Evolutionary conservation across 2,888 invertebrate genomes (phyloP).

Genomic region (Pyrrhosoma nymphula): DNA sequence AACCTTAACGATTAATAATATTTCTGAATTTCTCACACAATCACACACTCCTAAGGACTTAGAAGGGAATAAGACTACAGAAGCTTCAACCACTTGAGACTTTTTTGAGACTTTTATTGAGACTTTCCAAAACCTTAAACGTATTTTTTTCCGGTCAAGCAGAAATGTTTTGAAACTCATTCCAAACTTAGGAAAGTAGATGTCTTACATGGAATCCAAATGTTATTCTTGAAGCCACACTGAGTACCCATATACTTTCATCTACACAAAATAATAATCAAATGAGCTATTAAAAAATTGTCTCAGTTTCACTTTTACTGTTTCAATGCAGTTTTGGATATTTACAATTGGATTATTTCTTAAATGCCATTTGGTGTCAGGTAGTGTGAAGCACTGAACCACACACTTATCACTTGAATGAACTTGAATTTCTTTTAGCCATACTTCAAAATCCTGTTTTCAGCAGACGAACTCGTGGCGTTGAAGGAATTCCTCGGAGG

Average conservation of each 20-base stretch:
- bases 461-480: constrained; percentile 71
- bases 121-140: constrained; percentile 45
- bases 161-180: constrained; percentile 38
- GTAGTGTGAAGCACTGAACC: constrained; percentile 68
- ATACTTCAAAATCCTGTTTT: constrained; percentile 71
- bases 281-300: constrained; percentile 51
- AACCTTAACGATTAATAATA: constrained; percentile 83
- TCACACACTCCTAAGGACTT: constrained; percentile 75
- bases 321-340: neutral
- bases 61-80: constrained; percentile 53
- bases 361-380: constrained; percentile 54
- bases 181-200: constrained; percentile 23
- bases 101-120: constrained; percentile 36
- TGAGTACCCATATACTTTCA: constrained; percentile 51
- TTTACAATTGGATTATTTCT: constrained; percentile 37
- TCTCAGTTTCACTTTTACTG: constrained; percentile 57
- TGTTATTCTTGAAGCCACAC: constrained; percentile 60
- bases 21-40: constrained; percentile 79
- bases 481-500: constrained; percentile 72
- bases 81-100: constrained; percentile 64
- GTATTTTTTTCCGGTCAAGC: constrained; percentile 51
- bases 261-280: constrained; percentile 46
- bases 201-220: constrained; percentile 64
- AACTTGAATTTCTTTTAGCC: constrained; percentile 63
- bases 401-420: constrained; percentile 50